Conservation (phyloP, 2,113 vertebrate genomes). For the Cynopterus brachyotis region DNA sequence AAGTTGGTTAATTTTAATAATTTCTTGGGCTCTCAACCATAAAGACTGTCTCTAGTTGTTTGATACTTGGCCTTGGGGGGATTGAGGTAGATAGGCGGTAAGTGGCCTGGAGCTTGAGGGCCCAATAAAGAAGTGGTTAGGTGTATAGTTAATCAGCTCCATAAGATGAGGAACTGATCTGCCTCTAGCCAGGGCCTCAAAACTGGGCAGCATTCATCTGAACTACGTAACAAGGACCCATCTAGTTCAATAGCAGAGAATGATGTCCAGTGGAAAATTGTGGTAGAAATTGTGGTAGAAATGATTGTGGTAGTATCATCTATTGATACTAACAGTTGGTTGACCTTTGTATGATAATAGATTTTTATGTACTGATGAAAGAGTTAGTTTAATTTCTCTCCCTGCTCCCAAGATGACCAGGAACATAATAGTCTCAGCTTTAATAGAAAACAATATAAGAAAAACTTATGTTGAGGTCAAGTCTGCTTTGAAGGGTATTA, state of each 20-base stretch:
- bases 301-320: too few species aligned
- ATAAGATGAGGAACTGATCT: background rate
- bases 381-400: constrained; percentile 49
- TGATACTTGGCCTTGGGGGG: background rate
- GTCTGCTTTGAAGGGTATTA: constrained; percentile 44
- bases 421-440: constrained; percentile 11
- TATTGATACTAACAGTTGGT: constrained; percentile 17
- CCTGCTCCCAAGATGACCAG: background rate
- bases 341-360: constrained; percentile 34
- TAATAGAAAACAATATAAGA: constrained; percentile 55
- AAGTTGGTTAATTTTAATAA: background rate
- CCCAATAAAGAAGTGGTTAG: background rate
- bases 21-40: background rate
- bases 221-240: background rate
- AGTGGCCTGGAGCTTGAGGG: background rate
- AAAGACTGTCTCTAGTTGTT: background rate
- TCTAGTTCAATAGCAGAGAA: constrained; percentile 28
- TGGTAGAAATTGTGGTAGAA: too few species aligned
- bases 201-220: background rate
- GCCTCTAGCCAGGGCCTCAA: background rate
- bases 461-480: constrained; percentile 46
- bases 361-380: constrained; percentile 50
- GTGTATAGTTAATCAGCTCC: background rate
- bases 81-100: background rate
- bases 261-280: background rate